phyloP scores from a whole-genome alignment of 2,797 vertebrate species.

The Acanthis flammea region DNA sequence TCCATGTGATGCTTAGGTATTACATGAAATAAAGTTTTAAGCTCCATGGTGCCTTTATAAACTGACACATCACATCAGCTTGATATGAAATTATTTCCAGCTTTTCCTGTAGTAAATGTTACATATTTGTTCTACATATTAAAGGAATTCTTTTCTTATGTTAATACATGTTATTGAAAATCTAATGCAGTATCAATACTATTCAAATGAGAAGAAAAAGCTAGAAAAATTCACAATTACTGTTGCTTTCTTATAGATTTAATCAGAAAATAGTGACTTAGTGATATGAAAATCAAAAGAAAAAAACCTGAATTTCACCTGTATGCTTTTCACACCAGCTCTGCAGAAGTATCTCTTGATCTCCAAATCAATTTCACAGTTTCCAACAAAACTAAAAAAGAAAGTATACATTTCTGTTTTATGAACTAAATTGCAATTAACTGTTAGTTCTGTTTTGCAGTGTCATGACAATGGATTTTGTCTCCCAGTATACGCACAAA shows the following conservation, averaged over 20 bases:
- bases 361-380: slow-evolving; percentile 93
- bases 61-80: not conserved
- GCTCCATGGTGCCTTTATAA: not conserved
- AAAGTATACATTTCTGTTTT: not conserved
- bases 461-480: not conserved
- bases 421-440: not conserved
- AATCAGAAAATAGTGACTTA: not conserved
- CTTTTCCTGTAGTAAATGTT: not conserved
- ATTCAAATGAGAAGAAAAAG: not conserved
- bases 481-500: not conserved
- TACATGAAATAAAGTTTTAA: not conserved
- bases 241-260: not conserved
- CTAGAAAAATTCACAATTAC: not conserved
- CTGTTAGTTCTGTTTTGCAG: not conserved
- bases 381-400: slow-evolving; percentile 88
- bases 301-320: slow-evolving; percentile 75
- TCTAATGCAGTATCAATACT: not conserved
- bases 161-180: not conserved
- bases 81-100: not conserved
- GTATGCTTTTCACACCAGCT: slow-evolving; percentile 96
- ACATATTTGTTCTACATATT: not conserved
- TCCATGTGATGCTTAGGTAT: not conserved
- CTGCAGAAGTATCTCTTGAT: slow-evolving; percentile 96
- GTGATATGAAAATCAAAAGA: not conserved
- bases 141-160: not conserved